Evolutionary conservation across 2,113 vertebrate species (phyloP).

Genomic region (Leptodactylus fuscus): DNA sequence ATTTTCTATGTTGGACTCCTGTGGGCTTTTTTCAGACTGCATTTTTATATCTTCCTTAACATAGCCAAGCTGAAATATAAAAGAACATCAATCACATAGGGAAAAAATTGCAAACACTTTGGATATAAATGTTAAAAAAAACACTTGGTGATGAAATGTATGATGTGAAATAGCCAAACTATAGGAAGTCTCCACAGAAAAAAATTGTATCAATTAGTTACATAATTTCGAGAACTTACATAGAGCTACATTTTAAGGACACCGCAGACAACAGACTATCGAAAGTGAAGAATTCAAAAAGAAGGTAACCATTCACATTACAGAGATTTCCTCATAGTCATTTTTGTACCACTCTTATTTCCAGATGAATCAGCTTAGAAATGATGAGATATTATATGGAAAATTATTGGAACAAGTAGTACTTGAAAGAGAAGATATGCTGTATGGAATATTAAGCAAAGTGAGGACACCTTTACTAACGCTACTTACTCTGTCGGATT

Average conservation of each 20-base stretch:
- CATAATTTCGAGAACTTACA: background rate
- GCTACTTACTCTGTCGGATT: slow-evolving; percentile 33
- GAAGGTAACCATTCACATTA: background rate
- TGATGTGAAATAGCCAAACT: background rate
- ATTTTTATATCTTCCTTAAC: background rate
- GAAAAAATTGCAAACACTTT: background rate
- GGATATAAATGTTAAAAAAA: background rate
- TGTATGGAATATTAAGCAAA: slow-evolving; percentile 8
- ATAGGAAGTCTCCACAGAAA: background rate
- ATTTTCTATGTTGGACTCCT: slow-evolving; percentile 66
- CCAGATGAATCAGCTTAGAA: background rate
- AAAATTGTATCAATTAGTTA: too few relatives aligned
- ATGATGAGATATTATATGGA: background rate
- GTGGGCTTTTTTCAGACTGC: background rate
- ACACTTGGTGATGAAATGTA: background rate
- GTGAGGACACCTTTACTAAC: background rate
- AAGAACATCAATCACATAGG: background rate
- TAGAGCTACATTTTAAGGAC: background rate
- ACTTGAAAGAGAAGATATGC: background rate
- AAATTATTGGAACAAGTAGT: background rate
- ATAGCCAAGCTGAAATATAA: background rate
- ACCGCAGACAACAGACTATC: background rate
- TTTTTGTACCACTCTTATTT: background rate
- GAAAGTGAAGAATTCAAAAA: background rate
- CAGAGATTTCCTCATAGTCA: background rate